These are phyloP conservation scores for Esox niger DNA, from an alignment of 2,113 vertebrate genomes.

Conservation along the genomic window DNA sequence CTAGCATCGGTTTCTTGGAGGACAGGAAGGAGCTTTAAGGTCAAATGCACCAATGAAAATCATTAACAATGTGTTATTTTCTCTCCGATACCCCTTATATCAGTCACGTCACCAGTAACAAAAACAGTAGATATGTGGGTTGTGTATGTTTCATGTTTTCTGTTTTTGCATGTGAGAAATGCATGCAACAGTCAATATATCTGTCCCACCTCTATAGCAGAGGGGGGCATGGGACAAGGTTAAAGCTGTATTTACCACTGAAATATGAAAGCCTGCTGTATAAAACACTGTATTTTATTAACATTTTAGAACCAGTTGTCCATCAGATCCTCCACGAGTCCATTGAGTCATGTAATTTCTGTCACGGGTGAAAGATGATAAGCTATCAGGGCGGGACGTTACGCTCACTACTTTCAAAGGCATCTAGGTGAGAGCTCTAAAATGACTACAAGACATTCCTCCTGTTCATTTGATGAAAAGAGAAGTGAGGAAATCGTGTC, in stretches of 20 bases:
- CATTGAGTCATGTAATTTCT: conserved; percentile 65
- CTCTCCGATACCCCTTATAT: conserved; percentile 20
- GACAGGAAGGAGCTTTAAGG: conserved; percentile 45
- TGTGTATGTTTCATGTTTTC: background rate
- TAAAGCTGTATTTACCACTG: conserved; percentile 54
- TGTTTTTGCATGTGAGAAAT: no score
- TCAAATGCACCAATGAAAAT: conserved; percentile 42
- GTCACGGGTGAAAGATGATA: conserved; percentile 62
- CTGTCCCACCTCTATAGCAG: conserved; percentile 31
- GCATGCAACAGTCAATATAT: conserved; percentile 49
- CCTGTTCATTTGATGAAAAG: conserved; percentile 26
- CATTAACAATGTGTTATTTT: conserved; percentile 50
- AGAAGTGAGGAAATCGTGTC: conserved; percentile 25
- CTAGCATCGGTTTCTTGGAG: conserved; percentile 33
- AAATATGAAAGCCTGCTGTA: conserved; percentile 48
- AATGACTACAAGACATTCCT: conserved; percentile 32
- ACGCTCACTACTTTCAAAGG: conserved; percentile 47
- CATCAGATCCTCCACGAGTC: conserved; percentile 50
- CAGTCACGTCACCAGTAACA: conserved; percentile 51
- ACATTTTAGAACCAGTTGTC: conserved; percentile 54
- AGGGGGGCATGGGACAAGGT: conserved; percentile 47
- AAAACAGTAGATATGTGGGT: conserved; percentile 43
- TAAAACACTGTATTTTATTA: conserved; percentile 63
- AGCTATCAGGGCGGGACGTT: conserved; percentile 26
- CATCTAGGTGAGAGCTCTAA: conserved; percentile 32